Conservation (phyloP, 2,113 vertebrate genomes). For the Ictidomys tridecemlineatus region DNA sequence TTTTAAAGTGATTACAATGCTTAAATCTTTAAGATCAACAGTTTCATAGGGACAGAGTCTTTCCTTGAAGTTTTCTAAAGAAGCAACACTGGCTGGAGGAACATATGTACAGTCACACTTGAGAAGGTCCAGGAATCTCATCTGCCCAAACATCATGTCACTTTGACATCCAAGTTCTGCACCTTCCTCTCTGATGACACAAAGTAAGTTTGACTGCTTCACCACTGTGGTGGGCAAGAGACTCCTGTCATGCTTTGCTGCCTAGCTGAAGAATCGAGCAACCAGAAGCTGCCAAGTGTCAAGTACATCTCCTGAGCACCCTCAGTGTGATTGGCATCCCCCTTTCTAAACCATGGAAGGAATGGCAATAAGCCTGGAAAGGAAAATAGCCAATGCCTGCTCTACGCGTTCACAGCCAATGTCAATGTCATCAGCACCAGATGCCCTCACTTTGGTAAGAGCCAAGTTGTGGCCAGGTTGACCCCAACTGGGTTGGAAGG, state of each 20-base stretch:
- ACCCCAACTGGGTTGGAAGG: background rate
- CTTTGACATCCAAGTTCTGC: conserved; percentile 35
- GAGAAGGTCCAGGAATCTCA: conserved; percentile 41
- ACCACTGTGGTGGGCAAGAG: background rate
- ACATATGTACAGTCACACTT: background rate
- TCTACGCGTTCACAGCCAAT: background rate
- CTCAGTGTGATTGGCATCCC: background rate
- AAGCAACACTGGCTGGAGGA: background rate
- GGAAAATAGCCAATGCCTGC: background rate
- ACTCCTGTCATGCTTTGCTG: conserved; percentile 71
- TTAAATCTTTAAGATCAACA: background rate
- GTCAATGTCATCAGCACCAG: background rate
- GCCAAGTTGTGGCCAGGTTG: background rate
- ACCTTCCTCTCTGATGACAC: conserved; percentile 44
- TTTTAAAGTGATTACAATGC: background rate
- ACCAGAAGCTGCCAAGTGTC: conserved; percentile 35
- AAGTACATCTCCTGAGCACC: background rate
- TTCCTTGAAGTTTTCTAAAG: background rate
- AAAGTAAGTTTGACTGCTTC: conserved; percentile 44
- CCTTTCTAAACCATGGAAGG: background rate
- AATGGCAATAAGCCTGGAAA: background rate
- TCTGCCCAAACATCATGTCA: conserved; percentile 1
- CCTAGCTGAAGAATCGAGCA: conserved; percentile 39
- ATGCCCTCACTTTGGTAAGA: background rate
- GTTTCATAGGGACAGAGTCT: background rate